Conservation (phyloP, 2,888 invertebrate genomes). For the Hypena proboscidalis region DNA sequence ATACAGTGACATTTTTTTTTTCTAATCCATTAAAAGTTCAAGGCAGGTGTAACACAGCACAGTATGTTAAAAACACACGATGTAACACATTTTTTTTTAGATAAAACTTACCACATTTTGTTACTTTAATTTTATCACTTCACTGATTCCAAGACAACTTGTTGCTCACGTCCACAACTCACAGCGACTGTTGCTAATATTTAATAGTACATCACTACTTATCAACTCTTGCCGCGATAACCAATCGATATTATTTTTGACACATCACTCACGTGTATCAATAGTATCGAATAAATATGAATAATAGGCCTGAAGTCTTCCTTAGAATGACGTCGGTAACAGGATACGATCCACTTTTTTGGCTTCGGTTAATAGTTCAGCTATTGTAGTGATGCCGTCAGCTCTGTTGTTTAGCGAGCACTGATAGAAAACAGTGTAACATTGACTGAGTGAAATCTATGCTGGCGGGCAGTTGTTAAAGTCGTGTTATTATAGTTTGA, state of each 20-base stretch:
- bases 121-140: constrained; percentile 23
- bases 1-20: too few relatives aligned
- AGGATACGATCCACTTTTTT: constrained; percentile 23
- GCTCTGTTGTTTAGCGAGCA: constrained; percentile 22
- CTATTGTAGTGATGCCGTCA: constrained; percentile 7
- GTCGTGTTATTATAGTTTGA: constrained; percentile 5
- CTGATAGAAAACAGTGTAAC: constrained; percentile 31
- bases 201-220: constrained; percentile 38
- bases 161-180: constrained; percentile 38
- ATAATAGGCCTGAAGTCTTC: background rate
- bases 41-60: constrained; percentile 8
- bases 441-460: constrained; percentile 19
- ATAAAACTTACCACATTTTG: constrained; percentile 54
- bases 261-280: constrained; percentile 5
- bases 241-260: constrained; percentile 46
- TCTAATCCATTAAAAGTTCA: too few relatives aligned
- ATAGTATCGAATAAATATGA: background rate
- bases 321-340: constrained; percentile 7
- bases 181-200: constrained; percentile 28
- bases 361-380: constrained; percentile 15
- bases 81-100: too few relatives aligned
- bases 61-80: too few relatives aligned
- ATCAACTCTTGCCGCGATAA: constrained; percentile 47
- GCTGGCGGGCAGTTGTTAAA: constrained; percentile 10
- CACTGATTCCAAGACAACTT: constrained; percentile 29